phyloP scores from a whole-genome alignment of 2,113 vertebrate species.

The Uria aalge region DNA sequence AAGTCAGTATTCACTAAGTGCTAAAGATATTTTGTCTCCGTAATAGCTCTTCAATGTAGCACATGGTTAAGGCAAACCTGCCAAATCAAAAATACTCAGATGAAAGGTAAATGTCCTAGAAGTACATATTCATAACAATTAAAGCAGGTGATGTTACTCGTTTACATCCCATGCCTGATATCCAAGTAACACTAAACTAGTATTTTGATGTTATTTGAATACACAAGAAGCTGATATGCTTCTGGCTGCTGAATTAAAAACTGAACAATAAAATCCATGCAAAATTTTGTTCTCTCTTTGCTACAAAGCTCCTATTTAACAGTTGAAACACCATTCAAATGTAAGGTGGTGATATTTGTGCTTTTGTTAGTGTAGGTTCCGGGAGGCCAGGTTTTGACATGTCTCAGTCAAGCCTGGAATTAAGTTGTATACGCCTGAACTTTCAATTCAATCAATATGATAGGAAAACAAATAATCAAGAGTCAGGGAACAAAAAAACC shows the following conservation, averaged over 20 bases:
- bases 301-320: not conserved
- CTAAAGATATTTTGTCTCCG: not conserved
- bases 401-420: not conserved
- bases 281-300: not conserved
- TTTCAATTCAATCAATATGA: not conserved
- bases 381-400: not conserved
- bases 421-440: not conserved
- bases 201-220: not conserved
- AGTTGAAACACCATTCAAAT: not conserved
- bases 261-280: not conserved
- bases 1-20: not conserved
- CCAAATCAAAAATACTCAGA: not conserved
- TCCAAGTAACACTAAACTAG: not conserved
- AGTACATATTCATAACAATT: not conserved
- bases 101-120: not conserved
- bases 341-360: not conserved
- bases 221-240: not conserved
- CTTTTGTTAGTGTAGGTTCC: not conserved
- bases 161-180: not conserved
- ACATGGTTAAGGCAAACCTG: not conserved
- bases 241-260: not conserved
- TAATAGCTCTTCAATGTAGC: not conserved
- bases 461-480: not conserved
- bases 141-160: not conserved
- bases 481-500: not conserved